Evolutionary conservation across 2,888 invertebrate genomes (phyloP).

Genomic region (Eupithecia inturbata): DNA sequence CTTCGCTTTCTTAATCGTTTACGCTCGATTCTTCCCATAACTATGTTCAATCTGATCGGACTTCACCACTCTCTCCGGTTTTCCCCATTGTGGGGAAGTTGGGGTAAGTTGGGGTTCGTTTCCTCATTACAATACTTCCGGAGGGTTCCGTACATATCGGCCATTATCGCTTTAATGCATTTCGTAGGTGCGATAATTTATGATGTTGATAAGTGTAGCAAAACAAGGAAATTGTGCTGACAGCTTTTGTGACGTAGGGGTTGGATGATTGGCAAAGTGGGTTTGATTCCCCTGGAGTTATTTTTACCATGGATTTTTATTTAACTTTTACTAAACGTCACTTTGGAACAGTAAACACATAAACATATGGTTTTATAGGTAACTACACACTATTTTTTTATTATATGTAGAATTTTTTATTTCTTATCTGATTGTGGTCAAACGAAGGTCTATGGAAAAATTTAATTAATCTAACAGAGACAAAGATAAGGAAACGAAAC

Average conservation of each 20-base stretch:
- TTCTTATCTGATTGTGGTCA: no score
- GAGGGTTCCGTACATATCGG: constrained; percentile 27
- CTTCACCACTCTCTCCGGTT: constrained; percentile 13
- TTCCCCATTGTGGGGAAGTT: constrained; percentile 3
- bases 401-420: no score
- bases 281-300: not conserved
- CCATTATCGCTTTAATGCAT: constrained; percentile 21
- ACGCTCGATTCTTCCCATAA: not conserved
- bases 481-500: no score
- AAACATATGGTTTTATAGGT: no score
- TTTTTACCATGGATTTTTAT: not conserved
- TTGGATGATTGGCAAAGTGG: not conserved
- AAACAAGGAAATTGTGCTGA: constrained; percentile 5
- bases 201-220: constrained; percentile 20
- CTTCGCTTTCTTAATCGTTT: not conserved
- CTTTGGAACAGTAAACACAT: no score
- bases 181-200: constrained; percentile 28
- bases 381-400: no score
- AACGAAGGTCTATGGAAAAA: no score
- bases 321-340: no score
- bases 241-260: not conserved
- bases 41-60: constrained; percentile 1
- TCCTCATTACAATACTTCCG: constrained; percentile 27
- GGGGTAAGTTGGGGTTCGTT: constrained; percentile 13
- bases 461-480: no score